Evolutionary conservation across 1,140 invertebrate genomes (phyloP).

Genomic region (Phthorimaea operculella): DNA sequence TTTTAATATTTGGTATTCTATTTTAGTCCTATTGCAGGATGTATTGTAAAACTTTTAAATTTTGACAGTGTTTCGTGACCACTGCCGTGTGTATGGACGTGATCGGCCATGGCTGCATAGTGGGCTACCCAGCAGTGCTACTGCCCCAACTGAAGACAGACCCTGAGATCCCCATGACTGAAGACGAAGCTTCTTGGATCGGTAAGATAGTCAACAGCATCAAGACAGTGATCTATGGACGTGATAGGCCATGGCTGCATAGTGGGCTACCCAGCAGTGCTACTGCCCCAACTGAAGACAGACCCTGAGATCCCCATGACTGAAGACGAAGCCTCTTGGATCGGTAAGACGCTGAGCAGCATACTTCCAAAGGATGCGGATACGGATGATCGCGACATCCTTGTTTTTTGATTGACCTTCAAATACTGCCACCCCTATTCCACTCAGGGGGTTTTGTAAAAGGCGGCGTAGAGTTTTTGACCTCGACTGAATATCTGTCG

Average conservation of each 20-base stretch:
- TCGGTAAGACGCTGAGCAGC: slow-evolving; percentile 1
- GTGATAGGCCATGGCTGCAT: slow-evolving; percentile 28
- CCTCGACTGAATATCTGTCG: no score
- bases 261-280: slow-evolving; percentile 25
- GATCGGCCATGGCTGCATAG: slow-evolving; percentile 24
- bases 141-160: slow-evolving; percentile 22
- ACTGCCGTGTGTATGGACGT: slow-evolving; percentile 28
- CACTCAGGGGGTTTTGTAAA: no score
- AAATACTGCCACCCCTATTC: no score
- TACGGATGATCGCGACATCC: no score
- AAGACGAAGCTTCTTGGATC: background rate
- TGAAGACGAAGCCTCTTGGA: background rate
- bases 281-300: slow-evolving; percentile 24
- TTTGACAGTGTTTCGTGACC: slow-evolving; percentile 25
- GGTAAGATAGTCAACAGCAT: background rate
- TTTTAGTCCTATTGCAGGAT: no score
- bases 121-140: slow-evolving; percentile 27
- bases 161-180: background rate
- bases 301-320: background rate
- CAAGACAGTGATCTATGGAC: slow-evolving; percentile 26
- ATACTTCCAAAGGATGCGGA: no score
- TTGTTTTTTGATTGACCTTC: no score
- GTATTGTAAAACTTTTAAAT: no score
- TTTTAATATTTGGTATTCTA: no score
- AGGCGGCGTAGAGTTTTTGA: no score